Evolutionary conservation across 35 echinoderm and acorn worm species (phyloP), one percentile per base, ranked within the genome.

Genomic region (Amphiura filiformis): DNA sequence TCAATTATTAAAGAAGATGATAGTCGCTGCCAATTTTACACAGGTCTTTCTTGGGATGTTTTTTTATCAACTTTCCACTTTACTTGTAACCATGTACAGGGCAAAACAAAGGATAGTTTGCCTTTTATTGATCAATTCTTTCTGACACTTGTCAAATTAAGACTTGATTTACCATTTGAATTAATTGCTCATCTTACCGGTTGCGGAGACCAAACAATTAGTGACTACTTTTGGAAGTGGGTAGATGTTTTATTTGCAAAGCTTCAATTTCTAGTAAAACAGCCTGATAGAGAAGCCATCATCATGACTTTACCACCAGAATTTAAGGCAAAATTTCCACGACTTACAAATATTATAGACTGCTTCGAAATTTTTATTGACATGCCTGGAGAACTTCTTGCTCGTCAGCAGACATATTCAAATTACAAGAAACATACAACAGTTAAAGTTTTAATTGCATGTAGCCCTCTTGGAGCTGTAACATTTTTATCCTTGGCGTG

Each of bases 351-450:
- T 1, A 70, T 86, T 20, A 86, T 86, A 0, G 84, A 86, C 31
- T 86, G 84, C 33, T 86, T 75, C 33, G 84, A 86, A 33, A 86
- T 86, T 75, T 86, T 86, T 86, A 86, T 86, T 18, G 84, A 86
- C 33, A 64, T 15, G 22, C 56, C 84, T 15, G 23, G 31, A 36
- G 22, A 86, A 17, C 35, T 86, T 1, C 35, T 65, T 52, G 84
- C 84, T 14, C 84, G 57, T 75, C 35, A 36, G 22, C 84, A 86
- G 41, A 75, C 57, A 76, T 86, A 86, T 37, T 76, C 56, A 12
- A 86, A 64, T 76, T 86, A 86, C 32, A 86, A 86, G 35, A 70
- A 64, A 76, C 84, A 86, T 76, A 32, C 26, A 13, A 86, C 84
- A 32, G 35, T 86, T 35, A 86, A 86, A 76, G 47, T 75, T 37